Evolutionary conservation across 1,140 invertebrate species (phyloP).

Genomic region (Drosophila willistoni): DNA sequence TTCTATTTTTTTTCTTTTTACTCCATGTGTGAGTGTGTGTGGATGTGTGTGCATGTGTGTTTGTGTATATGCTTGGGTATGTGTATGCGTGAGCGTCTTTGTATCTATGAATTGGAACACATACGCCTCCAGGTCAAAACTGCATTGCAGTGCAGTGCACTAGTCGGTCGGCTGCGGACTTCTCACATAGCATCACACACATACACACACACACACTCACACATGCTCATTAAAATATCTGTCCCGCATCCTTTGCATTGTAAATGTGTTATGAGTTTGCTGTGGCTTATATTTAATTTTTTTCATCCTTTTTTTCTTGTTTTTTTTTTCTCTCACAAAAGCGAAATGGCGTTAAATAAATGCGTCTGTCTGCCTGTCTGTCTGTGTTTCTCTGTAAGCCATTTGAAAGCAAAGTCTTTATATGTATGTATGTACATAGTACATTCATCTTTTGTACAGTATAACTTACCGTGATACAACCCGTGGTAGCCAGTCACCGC

Average conservation of each 20-base stretch:
- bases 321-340: constrained; percentile 55
- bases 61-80: neutral
- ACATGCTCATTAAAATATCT: constrained; percentile 72
- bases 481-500: constrained; percentile 90
- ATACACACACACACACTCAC: constrained; percentile 33
- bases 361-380: constrained; percentile 26
- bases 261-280: constrained; percentile 77
- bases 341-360: constrained; percentile 75
- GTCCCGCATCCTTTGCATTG: constrained; percentile 53
- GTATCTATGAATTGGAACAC: constrained; percentile 72
- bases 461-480: constrained; percentile 86
- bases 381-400: constrained; percentile 30
- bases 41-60: constrained; percentile 11
- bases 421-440: neutral
- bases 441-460: constrained; percentile 8
- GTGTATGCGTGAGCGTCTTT: constrained; percentile 30
- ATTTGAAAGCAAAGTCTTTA: constrained; percentile 10
- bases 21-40: constrained; percentile 1
- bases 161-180: constrained; percentile 51
- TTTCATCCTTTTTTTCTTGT: neutral
- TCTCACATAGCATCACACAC: constrained; percentile 32
- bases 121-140: constrained; percentile 70
- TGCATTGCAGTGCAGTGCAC: constrained; percentile 71
- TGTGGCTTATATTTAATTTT: constrained; percentile 71
- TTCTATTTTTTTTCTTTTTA: neutral